Evolutionary conservation across 2,797 vertebrate genomes (phyloP), one percentile per base, ranked within the genome.

Genomic region (Anguilla marmorata): DNA sequence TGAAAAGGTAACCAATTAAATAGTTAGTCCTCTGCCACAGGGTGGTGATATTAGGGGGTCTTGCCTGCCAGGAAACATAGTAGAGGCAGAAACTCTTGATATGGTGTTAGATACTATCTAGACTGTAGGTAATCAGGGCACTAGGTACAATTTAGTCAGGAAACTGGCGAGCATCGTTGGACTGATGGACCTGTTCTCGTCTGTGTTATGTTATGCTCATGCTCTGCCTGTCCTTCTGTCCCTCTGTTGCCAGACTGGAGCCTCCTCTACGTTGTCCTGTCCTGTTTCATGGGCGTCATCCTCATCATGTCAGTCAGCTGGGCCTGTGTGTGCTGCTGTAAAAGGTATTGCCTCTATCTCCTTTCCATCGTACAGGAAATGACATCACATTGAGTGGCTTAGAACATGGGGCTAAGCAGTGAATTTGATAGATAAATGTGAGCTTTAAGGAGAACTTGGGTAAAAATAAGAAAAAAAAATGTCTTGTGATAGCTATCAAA

Each of bases 251-350:
- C 95, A 99, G 98, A 98, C 88, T 99, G 98, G 98, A 97, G 96
- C 85, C 91, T 98, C 24, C 95, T 98, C 86, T 98, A 97, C 54
- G 96, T 97, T 88, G 94, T 95, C 72, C 91, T 97, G 14, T 94
- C 94, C 93, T 93, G 93, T 90, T 95, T 98, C 84, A 86, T 96
- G 87, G 93, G 96, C 12, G 88, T 96, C 21, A 90, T 96, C 90
- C 85, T 96, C 79, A 85, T 95, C 16, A 93, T 97, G 91, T 95
- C 93, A 0, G 41, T 96, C 84, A 92, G 94, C 89, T 98, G 98
- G 97, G 93, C 96, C 89, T 96, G 96, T 89, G 88, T 97, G 93
- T 97, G 95, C 94, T 98, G 97, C 95, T 98, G 96, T 94, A 97
- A 93, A 95, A 98, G 97, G 98, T 99, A 95, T 48, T 48, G 1